A percentile compares a stretch with the other conserved stretches of the same genome.
phyloP scores from a whole-genome alignment of 2,113 vertebrate species.

The Sakesphorus luctuosus region DNA sequence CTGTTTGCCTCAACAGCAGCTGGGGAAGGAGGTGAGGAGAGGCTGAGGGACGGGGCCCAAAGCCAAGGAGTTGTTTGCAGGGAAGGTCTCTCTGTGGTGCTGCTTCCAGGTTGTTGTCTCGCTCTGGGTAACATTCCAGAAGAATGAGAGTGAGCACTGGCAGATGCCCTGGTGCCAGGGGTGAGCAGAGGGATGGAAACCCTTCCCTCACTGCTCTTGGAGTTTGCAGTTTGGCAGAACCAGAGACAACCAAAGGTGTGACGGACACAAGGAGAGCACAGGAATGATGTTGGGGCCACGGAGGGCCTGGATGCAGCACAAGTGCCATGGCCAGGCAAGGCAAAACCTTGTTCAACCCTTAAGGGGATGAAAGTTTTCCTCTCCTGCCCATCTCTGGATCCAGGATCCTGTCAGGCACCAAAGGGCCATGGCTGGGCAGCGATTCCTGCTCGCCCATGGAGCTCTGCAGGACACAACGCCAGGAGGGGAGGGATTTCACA shows the following conservation, averaged over 20 bases:
- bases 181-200: neutral
- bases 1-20: neutral
- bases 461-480: neutral
- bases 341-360: neutral
- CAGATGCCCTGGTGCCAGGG: neutral
- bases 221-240: neutral
- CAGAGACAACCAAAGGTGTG: neutral
- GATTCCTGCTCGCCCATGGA: neutral
- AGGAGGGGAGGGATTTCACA: neutral
- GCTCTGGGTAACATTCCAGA: no score
- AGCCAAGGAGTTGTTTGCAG: neutral
- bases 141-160: neutral
- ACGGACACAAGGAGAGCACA: neutral
- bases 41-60: neutral
- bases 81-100: accelerated
- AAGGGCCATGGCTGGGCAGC: no score
- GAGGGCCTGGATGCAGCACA: neutral
- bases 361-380: neutral
- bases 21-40: neutral
- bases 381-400: neutral
- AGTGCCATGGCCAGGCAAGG: neutral
- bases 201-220: neutral
- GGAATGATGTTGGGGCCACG: neutral
- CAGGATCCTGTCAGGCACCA: no score
- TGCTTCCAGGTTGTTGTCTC: neutral